These are phyloP conservation scores for Bubo scandiacus DNA, from an alignment of 2,113 vertebrate genomes.

Conservation along the genomic window DNA sequence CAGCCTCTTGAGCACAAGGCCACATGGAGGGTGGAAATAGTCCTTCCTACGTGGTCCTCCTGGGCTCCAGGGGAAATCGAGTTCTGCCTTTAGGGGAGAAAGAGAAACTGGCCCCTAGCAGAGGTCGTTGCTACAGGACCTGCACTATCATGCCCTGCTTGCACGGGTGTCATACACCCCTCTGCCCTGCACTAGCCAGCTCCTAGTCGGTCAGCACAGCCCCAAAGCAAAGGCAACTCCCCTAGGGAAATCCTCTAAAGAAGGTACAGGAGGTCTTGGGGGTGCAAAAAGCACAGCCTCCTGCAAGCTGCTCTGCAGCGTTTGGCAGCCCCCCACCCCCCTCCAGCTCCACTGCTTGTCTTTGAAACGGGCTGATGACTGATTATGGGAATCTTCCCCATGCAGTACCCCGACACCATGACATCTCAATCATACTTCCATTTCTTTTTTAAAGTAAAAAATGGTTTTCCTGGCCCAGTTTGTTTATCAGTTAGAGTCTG, in stretches of 20 bases:
- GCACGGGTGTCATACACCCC: fast-evolving
- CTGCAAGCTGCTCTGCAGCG: not conserved
- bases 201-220: not conserved
- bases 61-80: not conserved
- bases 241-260: not conserved
- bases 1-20: fast-evolving
- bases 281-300: not conserved
- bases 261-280: not conserved
- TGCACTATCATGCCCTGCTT: not conserved
- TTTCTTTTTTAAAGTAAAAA: conserved; percentile 35
- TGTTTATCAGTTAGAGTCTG: conserved; percentile 42
- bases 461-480: not conserved
- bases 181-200: not conserved
- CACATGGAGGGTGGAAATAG: not conserved
- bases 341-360: not conserved
- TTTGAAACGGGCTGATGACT: conserved; percentile 40
- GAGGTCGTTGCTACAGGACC: not conserved
- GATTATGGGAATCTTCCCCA: conserved; percentile 35
- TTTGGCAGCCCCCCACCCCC: not conserved
- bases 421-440: conserved; percentile 48
- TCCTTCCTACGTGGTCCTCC: not conserved
- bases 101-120: not conserved
- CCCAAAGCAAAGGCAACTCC: not conserved
- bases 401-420: not conserved
- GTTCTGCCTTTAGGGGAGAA: not conserved